phyloP scores from a whole-genome alignment of 2,797 vertebrate genomes.

The Scarus forsteni region DNA sequence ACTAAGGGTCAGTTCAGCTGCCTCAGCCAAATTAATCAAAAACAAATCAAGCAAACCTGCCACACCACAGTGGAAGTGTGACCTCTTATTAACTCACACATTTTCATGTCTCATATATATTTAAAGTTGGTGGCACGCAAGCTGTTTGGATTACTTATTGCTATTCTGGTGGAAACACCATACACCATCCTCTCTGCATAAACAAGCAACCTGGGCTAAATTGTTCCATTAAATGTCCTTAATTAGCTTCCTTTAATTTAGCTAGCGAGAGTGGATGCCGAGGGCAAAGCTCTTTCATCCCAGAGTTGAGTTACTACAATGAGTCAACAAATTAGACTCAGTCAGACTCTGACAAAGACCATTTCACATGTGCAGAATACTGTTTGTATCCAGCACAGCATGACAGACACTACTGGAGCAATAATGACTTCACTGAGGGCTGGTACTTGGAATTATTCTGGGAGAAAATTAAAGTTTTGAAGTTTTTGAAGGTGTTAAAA shows the following conservation, averaged over 20 bases:
- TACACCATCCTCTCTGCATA: neutral
- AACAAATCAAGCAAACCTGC: constrained; percentile 8
- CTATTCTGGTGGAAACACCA: neutral
- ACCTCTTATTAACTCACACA: neutral
- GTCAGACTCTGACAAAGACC: constrained; percentile 40
- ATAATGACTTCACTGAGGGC: neutral
- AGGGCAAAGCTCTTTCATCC: constrained; percentile 57
- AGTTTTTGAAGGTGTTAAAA: no score
- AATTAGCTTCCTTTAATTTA: constrained; percentile 82
- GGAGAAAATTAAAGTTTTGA: neutral
- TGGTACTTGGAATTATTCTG: neutral
- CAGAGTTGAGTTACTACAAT: constrained; percentile 54
- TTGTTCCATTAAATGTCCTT: constrained; percentile 77
- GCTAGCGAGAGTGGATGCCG: constrained; percentile 53
- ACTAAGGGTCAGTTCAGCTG: constrained; percentile 1
- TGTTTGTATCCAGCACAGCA: neutral
- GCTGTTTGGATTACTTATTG: neutral
- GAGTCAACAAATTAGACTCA: constrained; percentile 55
- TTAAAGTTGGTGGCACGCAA: neutral
- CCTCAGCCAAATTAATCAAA: neutral
- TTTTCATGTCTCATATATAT: neutral
- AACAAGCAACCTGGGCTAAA: constrained; percentile 48
- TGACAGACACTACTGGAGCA: neutral
- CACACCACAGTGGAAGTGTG: neutral
- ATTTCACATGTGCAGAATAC: constrained; percentile 4